Conservation (phyloP, 2,113 vertebrate genomes). For the Paramisgurnus dabryanus region DNA sequence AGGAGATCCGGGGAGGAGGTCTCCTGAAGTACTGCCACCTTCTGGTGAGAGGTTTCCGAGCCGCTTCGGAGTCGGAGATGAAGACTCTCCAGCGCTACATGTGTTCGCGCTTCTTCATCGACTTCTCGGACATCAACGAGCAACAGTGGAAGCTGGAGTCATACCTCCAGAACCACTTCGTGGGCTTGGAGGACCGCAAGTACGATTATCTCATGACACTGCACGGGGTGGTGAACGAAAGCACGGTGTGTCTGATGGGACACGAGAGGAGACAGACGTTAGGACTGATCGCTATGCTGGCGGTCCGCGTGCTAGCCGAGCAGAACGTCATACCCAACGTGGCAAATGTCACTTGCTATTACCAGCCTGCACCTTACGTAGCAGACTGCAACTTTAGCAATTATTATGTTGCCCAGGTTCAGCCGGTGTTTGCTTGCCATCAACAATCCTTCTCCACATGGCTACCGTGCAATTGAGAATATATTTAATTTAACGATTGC, state of each 20-base stretch:
- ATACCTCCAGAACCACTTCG: slow-evolving; percentile 99
- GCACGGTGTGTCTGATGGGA: slow-evolving; percentile 99
- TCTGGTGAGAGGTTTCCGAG: slow-evolving; percentile 92
- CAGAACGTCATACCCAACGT: slow-evolving; percentile 98
- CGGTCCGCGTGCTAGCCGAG: slow-evolving; percentile 93
- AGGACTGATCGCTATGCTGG: slow-evolving; percentile 97
- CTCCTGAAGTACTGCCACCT: slow-evolving; percentile 99
- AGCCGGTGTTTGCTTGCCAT: slow-evolving; percentile 95
- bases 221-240: slow-evolving; percentile 96
- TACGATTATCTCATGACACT: slow-evolving; percentile 99
- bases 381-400: slow-evolving; percentile 98
- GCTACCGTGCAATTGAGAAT: slow-evolving; percentile 90
- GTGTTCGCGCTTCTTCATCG: slow-evolving; percentile 99
- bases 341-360: slow-evolving; percentile 98
- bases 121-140: slow-evolving; percentile 97
- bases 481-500: slow-evolving; percentile 31
- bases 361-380: slow-evolving; percentile 97
- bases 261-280: slow-evolving; percentile 97
- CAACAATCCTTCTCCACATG: slow-evolving; percentile 95
- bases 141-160: slow-evolving; percentile 98
- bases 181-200: slow-evolving; percentile 98
- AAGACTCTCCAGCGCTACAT: slow-evolving; percentile 98
- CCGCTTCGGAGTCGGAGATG: slow-evolving; percentile 91
- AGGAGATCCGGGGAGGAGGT: slow-evolving; percentile 97
- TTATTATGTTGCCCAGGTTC: slow-evolving; percentile 98